phyloP scores from a whole-genome alignment of 2,797 vertebrate species.

The Stomatorhinus walkeri region DNA sequence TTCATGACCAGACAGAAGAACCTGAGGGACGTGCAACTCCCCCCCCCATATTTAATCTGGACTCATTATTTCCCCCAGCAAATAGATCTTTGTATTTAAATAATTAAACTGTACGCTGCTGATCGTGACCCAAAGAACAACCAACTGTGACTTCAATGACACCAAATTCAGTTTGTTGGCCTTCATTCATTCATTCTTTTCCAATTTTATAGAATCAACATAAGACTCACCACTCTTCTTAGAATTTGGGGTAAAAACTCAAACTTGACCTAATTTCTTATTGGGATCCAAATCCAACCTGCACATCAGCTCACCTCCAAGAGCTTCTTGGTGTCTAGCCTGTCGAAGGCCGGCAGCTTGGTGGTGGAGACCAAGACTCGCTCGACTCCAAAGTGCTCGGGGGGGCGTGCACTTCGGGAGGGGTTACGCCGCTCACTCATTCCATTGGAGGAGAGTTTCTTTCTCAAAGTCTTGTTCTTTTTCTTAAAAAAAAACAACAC shows the following conservation, averaged over 20 bases:
- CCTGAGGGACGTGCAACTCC: not conserved
- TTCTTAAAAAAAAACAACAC: conserved; percentile 39
- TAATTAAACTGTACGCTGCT: not conserved
- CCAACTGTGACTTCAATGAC: not conserved
- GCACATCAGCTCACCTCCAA: conserved; percentile 58
- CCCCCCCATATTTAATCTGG: not conserved
- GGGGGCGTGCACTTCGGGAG: conserved; percentile 82
- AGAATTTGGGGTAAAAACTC: not conserved
- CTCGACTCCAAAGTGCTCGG: conserved; percentile 85
- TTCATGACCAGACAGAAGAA: not conserved
- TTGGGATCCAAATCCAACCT: not conserved
- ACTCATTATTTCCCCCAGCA: not conserved
- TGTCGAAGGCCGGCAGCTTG: conserved; percentile 50
- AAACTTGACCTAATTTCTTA: not conserved
- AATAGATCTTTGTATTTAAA: not conserved
- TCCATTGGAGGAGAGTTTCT: conserved; percentile 61
- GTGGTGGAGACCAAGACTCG: conserved; percentile 55
- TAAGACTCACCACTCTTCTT: not conserved
- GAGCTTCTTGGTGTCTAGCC: conserved; percentile 64
- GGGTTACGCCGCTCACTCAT: conserved; percentile 76
- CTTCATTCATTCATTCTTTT: not conserved
- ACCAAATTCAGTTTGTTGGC: not conserved
- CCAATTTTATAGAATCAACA: not conserved
- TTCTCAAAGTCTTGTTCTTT: conserved; percentile 60
- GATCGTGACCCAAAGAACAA: not conserved